Base-by-base conservation (phyloP, 2,888 invertebrate genomes). In the Acanthococcus lagerstroemiae region DNA sequence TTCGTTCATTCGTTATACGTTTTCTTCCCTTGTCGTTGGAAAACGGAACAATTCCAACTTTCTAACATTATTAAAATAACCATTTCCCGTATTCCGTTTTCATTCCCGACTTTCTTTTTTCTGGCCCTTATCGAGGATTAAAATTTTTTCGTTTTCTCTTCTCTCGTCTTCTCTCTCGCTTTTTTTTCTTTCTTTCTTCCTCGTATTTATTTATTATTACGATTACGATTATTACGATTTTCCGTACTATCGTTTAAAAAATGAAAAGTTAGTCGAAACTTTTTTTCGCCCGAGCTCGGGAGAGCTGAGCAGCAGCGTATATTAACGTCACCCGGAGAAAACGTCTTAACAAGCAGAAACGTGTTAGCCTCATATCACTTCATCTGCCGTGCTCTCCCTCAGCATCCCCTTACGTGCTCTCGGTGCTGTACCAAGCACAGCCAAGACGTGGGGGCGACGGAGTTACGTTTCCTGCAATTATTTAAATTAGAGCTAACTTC, bases 341-440 rank as follows among this genome's bases (percentile, higher is more conserved):
- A 63, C 63, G 50, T 63, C 63, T 63, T 63, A 63, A 63, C 54
- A 63, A 63, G 63, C 63, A 54, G 19, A 25, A 63, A 63, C 63
- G 54, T 63, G 54, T 63, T 63, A 52, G 54, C 63, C 50, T 27
- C 63, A 52, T 63, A 63, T 63, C 63, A 63, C 63, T 54, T 63
- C 63, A 52, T 54, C 54, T 48, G 27, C 26, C 19, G 7, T 56
- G 19, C 50, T 46, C 50, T 19, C 24, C 61, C 30, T 37, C 24
- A 5, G 27, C 22, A 22, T 12, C 52, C 52, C 15, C 15, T 3
- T 22, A 19, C 52, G 9, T 52, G 6, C 9, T 52, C 24, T 24
- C 22, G 21, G 15, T 22, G 3, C 19, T 52, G 17, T 52, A 24
- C 21, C 24, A 52, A 22, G 52, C 5, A 15, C 15, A 21, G 19